A percentile compares a stretch with the other conserved stretches of the same genome.
Evolutionary conservation across 2,113 vertebrate species (phyloP).

Genomic region (Syngnathus typhle): DNA sequence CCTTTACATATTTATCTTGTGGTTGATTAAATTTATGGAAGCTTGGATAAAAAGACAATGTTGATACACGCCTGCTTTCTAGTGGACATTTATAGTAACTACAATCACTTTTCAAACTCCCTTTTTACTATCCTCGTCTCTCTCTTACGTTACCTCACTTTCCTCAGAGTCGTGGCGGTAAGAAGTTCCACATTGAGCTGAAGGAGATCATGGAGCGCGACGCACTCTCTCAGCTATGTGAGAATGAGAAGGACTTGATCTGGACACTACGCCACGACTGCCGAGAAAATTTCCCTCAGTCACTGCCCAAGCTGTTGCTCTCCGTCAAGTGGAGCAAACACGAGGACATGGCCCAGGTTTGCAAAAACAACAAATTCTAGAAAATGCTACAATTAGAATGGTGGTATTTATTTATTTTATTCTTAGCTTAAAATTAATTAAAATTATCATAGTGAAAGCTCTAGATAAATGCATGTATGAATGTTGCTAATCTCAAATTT

Average conservation of each 20-base stretch:
- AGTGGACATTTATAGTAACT: slow-evolving; percentile 29
- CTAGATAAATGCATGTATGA: background rate
- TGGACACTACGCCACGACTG: slow-evolving; percentile 96
- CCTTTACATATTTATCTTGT: background rate
- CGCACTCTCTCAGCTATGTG: slow-evolving; percentile 92
- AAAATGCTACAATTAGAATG: background rate
- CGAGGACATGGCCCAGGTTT: slow-evolving; percentile 97
- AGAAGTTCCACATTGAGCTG: slow-evolving; percentile 91
- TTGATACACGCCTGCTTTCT: slow-evolving; percentile 46
- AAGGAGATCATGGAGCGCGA: slow-evolving; percentile 99
- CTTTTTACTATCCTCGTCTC: background rate
- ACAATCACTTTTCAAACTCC: background rate
- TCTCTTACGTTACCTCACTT: background rate
- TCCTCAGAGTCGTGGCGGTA: slow-evolving; percentile 86
- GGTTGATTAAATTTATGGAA: background rate
- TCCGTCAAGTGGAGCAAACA: slow-evolving; percentile 99
- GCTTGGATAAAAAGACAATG: background rate
- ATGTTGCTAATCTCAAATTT: background rate
- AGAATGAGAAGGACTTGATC: slow-evolving; percentile 98
- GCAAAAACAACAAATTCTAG: background rate
- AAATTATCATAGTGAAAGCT: no score
- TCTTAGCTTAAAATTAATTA: no score
- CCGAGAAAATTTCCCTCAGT: slow-evolving; percentile 89
- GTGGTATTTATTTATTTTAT: no score
- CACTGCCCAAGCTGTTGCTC: slow-evolving; percentile 89